A percentile compares a stretch with the other conserved stretches of the same genome.
Evolutionary conservation across 2,113 vertebrate species (phyloP).

Genomic region (Thinocorus orbignyianus): DNA sequence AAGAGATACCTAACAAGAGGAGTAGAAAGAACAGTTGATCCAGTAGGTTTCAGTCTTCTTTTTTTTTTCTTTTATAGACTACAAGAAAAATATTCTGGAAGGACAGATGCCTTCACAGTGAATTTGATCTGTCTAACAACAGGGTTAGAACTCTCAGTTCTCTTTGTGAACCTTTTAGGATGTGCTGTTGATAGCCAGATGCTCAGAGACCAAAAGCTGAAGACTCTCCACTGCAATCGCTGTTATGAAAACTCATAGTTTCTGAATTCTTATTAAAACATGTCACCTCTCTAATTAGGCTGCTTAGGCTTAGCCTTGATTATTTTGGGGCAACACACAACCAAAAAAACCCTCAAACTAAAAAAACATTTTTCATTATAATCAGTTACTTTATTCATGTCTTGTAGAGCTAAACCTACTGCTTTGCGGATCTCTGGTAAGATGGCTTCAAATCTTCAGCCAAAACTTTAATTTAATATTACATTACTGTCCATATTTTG

Average conservation of each 20-base stretch:
- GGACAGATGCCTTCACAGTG: not conserved
- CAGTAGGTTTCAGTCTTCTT: not conserved
- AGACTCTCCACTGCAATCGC: not conserved
- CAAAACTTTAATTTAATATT: not conserved
- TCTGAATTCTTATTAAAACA: not conserved
- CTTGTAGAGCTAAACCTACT: not conserved
- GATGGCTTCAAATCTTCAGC: not conserved
- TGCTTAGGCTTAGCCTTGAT: not conserved
- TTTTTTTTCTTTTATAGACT: not conserved
- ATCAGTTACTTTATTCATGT: not conserved
- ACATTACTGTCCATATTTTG: not conserved
- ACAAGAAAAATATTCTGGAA: not conserved
- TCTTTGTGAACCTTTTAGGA: not conserved
- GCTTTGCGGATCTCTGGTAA: not conserved
- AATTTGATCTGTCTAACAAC: not conserved
- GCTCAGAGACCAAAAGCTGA: not conserved
- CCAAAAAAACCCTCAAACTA: not conserved
- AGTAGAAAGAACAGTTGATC: not conserved
- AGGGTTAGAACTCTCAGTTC: not conserved
- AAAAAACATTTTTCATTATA: not conserved
- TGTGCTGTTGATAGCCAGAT: rapidly evolving
- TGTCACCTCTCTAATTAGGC: not conserved
- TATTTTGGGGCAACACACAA: not conserved
- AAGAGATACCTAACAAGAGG: not conserved
- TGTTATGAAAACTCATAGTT: not conserved